Base-by-base conservation (phyloP, 2,888 invertebrate species). In the Catocala sponsa region DNA sequence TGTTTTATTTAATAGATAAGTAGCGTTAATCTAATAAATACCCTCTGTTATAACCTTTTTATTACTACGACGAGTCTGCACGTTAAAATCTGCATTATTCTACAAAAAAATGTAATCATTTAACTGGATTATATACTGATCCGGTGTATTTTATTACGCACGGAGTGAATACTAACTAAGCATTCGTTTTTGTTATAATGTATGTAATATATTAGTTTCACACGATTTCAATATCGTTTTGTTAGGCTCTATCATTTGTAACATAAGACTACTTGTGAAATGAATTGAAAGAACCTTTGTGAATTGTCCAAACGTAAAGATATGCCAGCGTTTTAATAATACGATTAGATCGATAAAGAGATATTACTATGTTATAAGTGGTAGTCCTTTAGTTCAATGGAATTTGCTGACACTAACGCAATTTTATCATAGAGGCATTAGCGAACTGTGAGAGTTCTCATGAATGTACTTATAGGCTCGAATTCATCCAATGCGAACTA, bases 1-100 rank as follows among this genome's bases (percentile, higher is more conserved):
- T 82, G 80, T 76, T 72, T 81, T 84, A 81, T 84, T 85, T 77
- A 79, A 73, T 78, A 82, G 81, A 84, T 86, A 86, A 82, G 79
- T 79, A 61, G 63, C 58, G 70, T 63, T 75, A 76, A 78, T 69
- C 59, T 79, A 75, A 72, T 79, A 76, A 74, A 32, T 71, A 69
- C 11, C 43, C 72, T 68, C 72, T 68, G 75, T 76, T 75, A 74
- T 71, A 66, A 68, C 66, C 65, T 63, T 72, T 46, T 48, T 48
- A 38, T 11, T 44, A 15, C 25, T 25, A 7, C 38, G 15, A 10
- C 46, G 13, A 50, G 9, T 65, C 25, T 61, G 65, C 65, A 65
- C 13, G 62, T 54, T 59, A 13, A 55, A 38, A 33, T 46, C 12
- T 38, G 35, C 9, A 38, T 38, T 38, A 42, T 54, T 50, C n/a